Evolutionary conservation across 2,888 invertebrate genomes (phyloP), one percentile per base, ranked within the genome.

Genomic region (Brachypalpus laphriformis): DNA sequence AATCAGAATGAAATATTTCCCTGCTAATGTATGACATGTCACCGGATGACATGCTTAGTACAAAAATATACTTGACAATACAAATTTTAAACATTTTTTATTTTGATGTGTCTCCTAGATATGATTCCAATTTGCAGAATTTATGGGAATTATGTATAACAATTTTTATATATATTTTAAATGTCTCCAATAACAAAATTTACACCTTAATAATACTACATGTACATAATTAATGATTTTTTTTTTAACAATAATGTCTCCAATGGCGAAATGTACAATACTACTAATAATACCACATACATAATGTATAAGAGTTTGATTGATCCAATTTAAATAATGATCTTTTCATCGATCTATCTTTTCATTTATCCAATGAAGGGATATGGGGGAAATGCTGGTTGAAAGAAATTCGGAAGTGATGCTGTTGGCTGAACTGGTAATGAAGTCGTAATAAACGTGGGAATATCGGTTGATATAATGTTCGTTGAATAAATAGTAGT

Each of bases 401-500:
- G 96, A 92, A 94, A 97, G 91, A 94, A 97, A 76, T 96, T 96
- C 0, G 96, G 96, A 90, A 94, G 97, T 22, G 93, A 93, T 63
- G 93, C 93, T 1, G 94, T 94, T 6, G 94, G 94, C 88, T 95
- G 96, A 16, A 96, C 93, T 2, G 96, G 94, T 28, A 97, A 93
- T 0, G 96, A 96, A 14, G 95, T 95, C 5, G 97, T 97, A 86
- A 97, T 94, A 90, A 96, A 96, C 14, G 96, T 95, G n/a, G 97
- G 97, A 81, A 97, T 91, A 63, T 95, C 93, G 0, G 97, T 97
- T 6, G 97, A 97, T 47, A 97, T 95, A 51, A 97, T 95, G 89
- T 94, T 95, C 42, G 97, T 97, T 1, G 96, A 96, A 91, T 95
- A 97, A 77, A 98, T 93, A 1, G 97, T 97, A 6, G 97, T 97